Evolutionary conservation across 2,797 vertebrate genomes (phyloP).

Genomic region (Pipistrellus pygmaeus): DNA sequence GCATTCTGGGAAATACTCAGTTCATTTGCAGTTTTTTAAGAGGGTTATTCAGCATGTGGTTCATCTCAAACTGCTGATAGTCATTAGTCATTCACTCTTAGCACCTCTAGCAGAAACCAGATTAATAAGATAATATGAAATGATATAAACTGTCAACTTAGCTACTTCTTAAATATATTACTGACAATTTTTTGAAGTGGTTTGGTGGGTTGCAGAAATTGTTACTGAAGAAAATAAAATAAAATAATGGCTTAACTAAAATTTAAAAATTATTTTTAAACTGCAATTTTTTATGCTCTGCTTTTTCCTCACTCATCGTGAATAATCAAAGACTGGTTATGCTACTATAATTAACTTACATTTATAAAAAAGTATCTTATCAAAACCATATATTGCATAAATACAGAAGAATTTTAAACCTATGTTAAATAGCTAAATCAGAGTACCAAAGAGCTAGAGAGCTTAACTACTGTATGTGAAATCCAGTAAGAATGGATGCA

Average conservation of each 20-base stretch:
- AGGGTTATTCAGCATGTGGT: background rate
- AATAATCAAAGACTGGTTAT: constrained; percentile 10
- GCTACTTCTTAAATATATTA: background rate
- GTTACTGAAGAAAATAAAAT: background rate
- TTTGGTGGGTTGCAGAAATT: background rate
- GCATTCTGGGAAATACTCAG: constrained; percentile 5
- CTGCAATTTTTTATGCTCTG: background rate
- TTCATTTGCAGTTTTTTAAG: background rate
- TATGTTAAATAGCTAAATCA: constrained; percentile 15
- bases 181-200: background rate
- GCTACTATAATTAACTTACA: constrained; percentile 22
- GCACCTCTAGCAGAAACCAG: background rate
- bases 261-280: constrained; percentile 34
- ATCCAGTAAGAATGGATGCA: background rate
- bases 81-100: constrained; percentile 18
- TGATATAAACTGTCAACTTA: background rate
- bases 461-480: background rate
- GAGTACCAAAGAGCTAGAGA: background rate
- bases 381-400: constrained; percentile 57
- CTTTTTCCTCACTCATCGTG: background rate
- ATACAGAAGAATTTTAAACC: constrained; percentile 30
- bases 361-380: constrained; percentile 3
- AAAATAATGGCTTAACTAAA: background rate
- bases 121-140: constrained; percentile 36
- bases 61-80: background rate